Conservation (phyloP, 23 tunicate genomes). For the Halocynthia roretzi region DNA sequence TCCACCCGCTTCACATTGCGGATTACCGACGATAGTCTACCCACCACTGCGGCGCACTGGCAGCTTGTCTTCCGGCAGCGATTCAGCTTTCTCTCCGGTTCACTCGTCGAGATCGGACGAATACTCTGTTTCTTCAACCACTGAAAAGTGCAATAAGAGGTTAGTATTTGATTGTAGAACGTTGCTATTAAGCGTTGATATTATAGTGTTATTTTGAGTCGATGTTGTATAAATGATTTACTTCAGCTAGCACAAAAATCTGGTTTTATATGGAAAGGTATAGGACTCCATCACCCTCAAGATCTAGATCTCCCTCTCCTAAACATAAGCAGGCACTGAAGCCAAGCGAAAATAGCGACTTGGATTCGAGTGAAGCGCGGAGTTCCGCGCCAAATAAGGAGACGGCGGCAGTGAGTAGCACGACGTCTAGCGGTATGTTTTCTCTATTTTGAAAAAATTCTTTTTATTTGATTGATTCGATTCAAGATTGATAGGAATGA, state of each 20-base stretch:
- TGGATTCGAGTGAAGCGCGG: too few species aligned
- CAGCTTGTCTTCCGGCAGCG: slow-evolving; percentile 24
- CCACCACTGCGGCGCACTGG: slow-evolving; percentile 24
- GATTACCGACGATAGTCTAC: background rate
- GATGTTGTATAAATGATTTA: background rate
- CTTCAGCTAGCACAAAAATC: background rate
- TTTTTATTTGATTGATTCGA: background rate
- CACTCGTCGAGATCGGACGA: slow-evolving; percentile 14
- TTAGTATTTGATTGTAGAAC: background rate
- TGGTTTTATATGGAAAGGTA: background rate
- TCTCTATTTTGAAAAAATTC: background rate
- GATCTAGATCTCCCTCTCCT: too few species aligned
- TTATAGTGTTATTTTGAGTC: background rate
- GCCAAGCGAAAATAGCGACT: too few species aligned
- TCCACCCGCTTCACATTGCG: slow-evolving; percentile 4
- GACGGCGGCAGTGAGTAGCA: slow-evolving; percentile 83
- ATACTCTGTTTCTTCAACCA: slow-evolving; percentile 14
- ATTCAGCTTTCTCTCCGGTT: slow-evolving; percentile 24
- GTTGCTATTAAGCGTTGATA: background rate
- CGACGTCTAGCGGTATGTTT: slow-evolving; percentile 63
- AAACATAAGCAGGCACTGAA: too few species aligned
- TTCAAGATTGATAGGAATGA: background rate
- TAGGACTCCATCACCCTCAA: too few species aligned
- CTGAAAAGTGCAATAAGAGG: slow-evolving; percentile 5
- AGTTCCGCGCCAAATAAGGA: slow-evolving; percentile 17